A percentile compares a stretch with the other conserved stretches of the same genome.
phyloP scores from a whole-genome alignment of 2,888 invertebrate genomes.

The Epiblema foenella region DNA sequence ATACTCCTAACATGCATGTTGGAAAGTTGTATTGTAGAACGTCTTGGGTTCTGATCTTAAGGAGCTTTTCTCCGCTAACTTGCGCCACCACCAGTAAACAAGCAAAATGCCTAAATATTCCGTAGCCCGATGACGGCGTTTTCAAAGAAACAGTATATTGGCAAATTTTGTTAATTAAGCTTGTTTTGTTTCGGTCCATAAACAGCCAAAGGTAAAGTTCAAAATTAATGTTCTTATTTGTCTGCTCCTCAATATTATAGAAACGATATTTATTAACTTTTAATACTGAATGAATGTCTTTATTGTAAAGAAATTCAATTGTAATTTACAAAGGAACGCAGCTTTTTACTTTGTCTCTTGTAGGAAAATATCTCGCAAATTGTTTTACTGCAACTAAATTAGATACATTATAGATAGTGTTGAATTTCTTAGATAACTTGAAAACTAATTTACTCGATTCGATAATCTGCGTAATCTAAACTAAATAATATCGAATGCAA shows the following conservation, averaged over 20 bases:
- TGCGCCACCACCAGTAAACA: constrained; percentile 52
- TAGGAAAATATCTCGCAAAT: constrained; percentile 20
- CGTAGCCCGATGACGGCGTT: constrained; percentile 58
- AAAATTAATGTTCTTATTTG: constrained; percentile 46
- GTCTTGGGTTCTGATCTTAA: background rate
- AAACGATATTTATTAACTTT: constrained; percentile 38
- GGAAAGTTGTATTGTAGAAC: background rate
- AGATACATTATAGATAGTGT: background rate
- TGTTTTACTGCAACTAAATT: constrained; percentile 25
- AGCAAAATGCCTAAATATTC: constrained; percentile 63
- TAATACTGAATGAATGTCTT: constrained; percentile 39
- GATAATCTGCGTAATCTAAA: background rate
- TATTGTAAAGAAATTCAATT: constrained; percentile 29
- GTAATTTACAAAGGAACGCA: constrained; percentile 27
- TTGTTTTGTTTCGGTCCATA: constrained; percentile 48
- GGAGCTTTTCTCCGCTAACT: constrained; percentile 44
- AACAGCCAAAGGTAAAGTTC: constrained; percentile 43
- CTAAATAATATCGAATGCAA: background rate
- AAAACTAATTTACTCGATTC: background rate
- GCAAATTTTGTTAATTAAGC: constrained; percentile 69
- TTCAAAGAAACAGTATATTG: constrained; percentile 72
- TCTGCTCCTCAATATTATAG: constrained; percentile 26
- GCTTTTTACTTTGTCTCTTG: constrained; percentile 15
- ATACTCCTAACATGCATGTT: background rate
- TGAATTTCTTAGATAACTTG: background rate